Percentiles rank a stretch among this genome's conserved stretches.
Conservation (phyloP, 2,797 vertebrate species). For the Petrocephalus schoutedeni region DNA sequence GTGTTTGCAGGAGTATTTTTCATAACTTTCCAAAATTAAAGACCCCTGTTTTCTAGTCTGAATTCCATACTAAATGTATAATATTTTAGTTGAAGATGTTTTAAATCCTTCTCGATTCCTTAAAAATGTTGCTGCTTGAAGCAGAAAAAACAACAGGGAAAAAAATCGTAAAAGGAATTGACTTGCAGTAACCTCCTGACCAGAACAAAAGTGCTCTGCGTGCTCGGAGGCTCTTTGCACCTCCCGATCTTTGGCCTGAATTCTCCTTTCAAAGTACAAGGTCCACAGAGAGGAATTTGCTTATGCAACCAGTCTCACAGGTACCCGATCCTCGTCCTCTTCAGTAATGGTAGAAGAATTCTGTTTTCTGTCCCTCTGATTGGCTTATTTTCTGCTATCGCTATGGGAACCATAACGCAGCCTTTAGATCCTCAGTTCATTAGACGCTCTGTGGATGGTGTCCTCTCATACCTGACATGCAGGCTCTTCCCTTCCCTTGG, state of each 20-base stretch:
- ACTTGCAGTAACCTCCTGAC: neutral
- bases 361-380: neutral
- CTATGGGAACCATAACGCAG: neutral
- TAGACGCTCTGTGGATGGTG: neutral
- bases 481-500: constrained; percentile 35
- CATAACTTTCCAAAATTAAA: neutral
- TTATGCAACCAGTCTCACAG: neutral
- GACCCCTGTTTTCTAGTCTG: neutral
- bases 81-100: neutral
- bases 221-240: neutral
- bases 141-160: neutral
- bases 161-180: neutral
- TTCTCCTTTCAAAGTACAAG: constrained; percentile 7
- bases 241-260: neutral
- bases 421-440: neutral
- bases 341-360: constrained; percentile 15
- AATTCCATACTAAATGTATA: neutral
- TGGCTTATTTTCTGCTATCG: neutral
- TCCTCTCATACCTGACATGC: neutral
- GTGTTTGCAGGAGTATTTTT: neutral
- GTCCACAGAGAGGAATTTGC: constrained; percentile 24
- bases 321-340: constrained; percentile 18
- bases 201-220: neutral
- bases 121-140: neutral
- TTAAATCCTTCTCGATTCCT: neutral